A percentile compares a stretch with the other conserved stretches of the same genome.
These are phyloP conservation scores for Caenorhabditis sinica DNA, from an alignment of 2,888 invertebrate genomes.

Conservation along the genomic window DNA sequence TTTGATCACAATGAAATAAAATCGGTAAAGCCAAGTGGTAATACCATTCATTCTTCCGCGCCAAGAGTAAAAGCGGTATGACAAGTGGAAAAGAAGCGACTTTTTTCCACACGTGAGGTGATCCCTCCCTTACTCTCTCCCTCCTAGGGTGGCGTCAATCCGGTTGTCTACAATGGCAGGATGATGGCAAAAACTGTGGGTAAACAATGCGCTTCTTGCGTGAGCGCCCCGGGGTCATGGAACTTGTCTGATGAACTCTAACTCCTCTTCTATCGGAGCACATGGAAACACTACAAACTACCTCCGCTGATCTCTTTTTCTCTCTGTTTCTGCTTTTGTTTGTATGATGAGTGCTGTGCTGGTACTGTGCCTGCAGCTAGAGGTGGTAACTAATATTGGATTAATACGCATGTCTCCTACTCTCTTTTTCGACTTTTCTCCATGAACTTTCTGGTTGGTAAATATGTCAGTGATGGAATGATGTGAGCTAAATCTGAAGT, in stretches of 20 bases:
- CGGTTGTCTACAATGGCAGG: constrained; percentile 62
- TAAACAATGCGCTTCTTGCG: constrained; percentile 48
- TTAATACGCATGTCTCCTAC: constrained; percentile 45
- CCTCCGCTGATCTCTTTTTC: constrained; percentile 10
- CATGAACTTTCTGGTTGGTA: constrained; percentile 39
- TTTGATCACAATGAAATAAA: constrained; percentile 6
- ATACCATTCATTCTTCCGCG: constrained; percentile 27
- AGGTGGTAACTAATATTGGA: constrained; percentile 60
- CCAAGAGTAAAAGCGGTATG: constrained; percentile 53
- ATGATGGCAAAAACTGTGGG: constrained; percentile 65
- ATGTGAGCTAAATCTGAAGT: constrained; percentile 44
- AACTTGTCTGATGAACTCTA: constrained; percentile 58
- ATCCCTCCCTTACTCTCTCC: constrained; percentile 50
- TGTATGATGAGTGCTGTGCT: constrained; percentile 45
- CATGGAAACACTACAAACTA: constrained; percentile 46
- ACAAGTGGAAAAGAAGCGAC: constrained; percentile 60
- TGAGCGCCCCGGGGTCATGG: constrained; percentile 53
- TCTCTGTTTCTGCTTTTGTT: constrained; percentile 44
- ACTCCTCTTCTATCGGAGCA: not conserved
- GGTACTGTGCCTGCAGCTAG: not conserved
- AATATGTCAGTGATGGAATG: constrained; percentile 41
- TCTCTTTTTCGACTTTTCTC: not conserved
- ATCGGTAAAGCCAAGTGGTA: constrained; percentile 34
- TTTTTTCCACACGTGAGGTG: constrained; percentile 60
- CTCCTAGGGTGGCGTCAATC: constrained; percentile 48